Percentiles rank a stretch among this genome's conserved stretches.
Evolutionary conservation across 2,888 invertebrate genomes (phyloP).

Genomic region (Leucozona laternaria): DNA sequence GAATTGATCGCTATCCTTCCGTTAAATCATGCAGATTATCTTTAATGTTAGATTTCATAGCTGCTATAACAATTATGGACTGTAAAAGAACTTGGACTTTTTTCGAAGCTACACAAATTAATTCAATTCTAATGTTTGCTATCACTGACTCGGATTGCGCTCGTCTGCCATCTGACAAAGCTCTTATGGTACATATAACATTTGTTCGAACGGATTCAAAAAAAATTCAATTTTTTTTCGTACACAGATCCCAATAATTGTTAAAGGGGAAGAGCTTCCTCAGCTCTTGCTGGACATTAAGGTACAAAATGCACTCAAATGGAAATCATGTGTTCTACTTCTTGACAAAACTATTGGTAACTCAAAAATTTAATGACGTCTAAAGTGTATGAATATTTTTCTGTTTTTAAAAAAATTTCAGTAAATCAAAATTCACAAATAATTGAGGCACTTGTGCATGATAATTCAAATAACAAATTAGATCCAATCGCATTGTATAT

Average conservation of each 20-base stretch:
- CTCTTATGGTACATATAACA: conserved; percentile 87
- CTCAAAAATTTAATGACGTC: conserved; percentile 83
- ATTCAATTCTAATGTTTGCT: conserved; percentile 89
- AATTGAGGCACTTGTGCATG: conserved; percentile 80
- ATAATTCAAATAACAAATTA: conserved; percentile 80
- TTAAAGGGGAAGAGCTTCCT: conserved; percentile 89
- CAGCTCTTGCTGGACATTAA: conserved; percentile 91
- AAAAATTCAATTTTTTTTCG: no score
- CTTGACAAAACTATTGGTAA: conserved; percentile 90
- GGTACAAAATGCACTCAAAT: conserved; percentile 87
- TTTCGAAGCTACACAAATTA: conserved; percentile 86
- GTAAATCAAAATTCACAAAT: conserved; percentile 80
- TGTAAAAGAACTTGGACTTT: conserved; percentile 91
- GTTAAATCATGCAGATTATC: background rate
- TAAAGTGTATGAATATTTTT: background rate
- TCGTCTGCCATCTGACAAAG: conserved; percentile 87
- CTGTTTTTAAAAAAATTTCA: conserved; percentile 25
- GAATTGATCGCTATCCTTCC: background rate
- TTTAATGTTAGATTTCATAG: conserved; percentile 86
- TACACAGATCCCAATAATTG: conserved; percentile 86
- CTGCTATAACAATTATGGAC: conserved; percentile 89
- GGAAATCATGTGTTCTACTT: conserved; percentile 89
- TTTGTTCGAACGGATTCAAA: background rate
- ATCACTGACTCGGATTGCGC: conserved; percentile 92
- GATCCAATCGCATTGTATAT: conserved; percentile 81